These are phyloP conservation scores for Philhelius pedissequus DNA, from an alignment of 2,888 invertebrate genomes.

Conservation along the genomic window DNA sequence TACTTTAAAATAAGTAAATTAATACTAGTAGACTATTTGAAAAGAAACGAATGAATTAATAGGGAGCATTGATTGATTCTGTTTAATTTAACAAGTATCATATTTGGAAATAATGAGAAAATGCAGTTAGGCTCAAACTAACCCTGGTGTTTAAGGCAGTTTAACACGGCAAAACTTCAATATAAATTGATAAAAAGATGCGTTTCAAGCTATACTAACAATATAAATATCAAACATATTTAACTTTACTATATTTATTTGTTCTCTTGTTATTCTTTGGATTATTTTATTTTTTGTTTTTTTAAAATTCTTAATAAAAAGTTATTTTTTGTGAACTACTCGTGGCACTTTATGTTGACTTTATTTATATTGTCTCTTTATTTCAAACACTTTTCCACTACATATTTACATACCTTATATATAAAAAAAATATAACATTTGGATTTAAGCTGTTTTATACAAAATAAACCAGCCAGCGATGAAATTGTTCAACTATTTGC, in stretches of 20 bases:
- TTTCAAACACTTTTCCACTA: neutral
- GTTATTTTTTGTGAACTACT: neutral
- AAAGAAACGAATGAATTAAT: neutral
- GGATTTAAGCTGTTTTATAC: neutral
- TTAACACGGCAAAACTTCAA: neutral
- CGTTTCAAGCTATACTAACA: neutral
- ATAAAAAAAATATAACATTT: conserved; percentile 53
- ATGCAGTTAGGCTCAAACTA: neutral
- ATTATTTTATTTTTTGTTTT: neutral
- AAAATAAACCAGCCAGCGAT: neutral
- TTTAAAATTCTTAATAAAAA: neutral
- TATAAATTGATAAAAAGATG: neutral
- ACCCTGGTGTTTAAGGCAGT: neutral
- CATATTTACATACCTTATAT: neutral
- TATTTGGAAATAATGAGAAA: neutral
- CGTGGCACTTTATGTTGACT: conserved; percentile 7
- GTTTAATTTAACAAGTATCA: neutral
- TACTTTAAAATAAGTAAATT: neutral
- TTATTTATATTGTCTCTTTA: conserved; percentile 35
- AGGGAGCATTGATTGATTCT: neutral
- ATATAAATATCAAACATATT: neutral
- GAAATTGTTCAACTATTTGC: conserved; percentile 70
- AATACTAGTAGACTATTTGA: neutral
- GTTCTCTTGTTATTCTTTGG: neutral
- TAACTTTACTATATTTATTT: no score